Evolutionary conservation across 1,140 invertebrate species (phyloP).

Genomic region (Hyles vespertilio): DNA sequence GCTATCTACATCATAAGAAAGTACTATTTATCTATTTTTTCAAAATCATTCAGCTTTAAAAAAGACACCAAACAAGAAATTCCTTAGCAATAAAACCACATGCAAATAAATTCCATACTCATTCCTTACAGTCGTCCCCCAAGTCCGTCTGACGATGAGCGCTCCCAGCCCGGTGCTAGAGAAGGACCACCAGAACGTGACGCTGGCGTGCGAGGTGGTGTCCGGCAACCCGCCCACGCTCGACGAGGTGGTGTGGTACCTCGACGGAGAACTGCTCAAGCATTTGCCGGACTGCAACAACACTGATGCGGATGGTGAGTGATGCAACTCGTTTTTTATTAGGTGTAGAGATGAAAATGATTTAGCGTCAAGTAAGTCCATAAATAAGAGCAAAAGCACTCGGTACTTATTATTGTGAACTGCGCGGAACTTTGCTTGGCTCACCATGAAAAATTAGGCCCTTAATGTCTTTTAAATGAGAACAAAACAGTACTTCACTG

Average conservation of each 20-base stretch:
- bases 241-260: slow-evolving; percentile 87
- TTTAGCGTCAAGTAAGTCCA: no score
- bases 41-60: background rate
- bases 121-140: slow-evolving; percentile 81
- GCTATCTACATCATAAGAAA: no score
- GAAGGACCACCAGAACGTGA: slow-evolving; percentile 87
- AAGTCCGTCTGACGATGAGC: slow-evolving; percentile 86
- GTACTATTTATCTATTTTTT: no score
- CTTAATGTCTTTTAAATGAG: no score
- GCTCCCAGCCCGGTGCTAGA: slow-evolving; percentile 85
- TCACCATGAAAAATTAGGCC: no score
- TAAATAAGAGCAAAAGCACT: no score
- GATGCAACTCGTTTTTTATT: background rate
- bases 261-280: slow-evolving; percentile 88
- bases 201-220: slow-evolving; percentile 86
- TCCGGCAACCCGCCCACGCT: slow-evolving; percentile 81
- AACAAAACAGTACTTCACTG: no score
- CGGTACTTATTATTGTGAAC: no score
- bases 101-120: no score
- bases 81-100: no score
- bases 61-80: background rate
- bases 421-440: no score
- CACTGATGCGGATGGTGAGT: slow-evolving; percentile 59
- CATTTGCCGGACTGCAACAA: slow-evolving; percentile 88
- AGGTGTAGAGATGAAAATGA: background rate